Base-by-base conservation (phyloP, 2,113 vertebrate species). In the Aspiorhynchus laticeps region DNA sequence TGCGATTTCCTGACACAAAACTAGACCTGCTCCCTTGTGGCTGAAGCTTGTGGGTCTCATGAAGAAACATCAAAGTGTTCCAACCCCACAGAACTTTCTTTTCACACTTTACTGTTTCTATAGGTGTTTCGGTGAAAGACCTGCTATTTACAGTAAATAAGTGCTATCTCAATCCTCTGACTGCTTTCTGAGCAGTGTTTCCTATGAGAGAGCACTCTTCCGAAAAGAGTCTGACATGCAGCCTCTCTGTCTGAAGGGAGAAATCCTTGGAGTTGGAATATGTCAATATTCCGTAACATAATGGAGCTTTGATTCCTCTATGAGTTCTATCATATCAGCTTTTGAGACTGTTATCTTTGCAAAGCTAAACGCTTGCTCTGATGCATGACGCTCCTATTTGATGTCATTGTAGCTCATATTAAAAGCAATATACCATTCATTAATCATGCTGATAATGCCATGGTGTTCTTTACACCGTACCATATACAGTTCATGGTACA, bases 241-340 rank as follows among this genome's bases (percentile, higher is more conserved):
- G 74, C 38, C 85, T 71, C 26, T 86, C 59, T 86, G 83, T 82
- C 56, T 89, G 53, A 36, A 51, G 67, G 43, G 31, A 87, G 41
- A 84, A 78, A 86, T 86, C 75, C 51, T 75, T 69, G 36, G 48
- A 53, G 74, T 33, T 28, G 75, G 36, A 78, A 78, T 80, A 63
- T 80, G 85, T 80, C 76, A 28, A 36, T 74, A 48, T 67, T 86
- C 80, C 71, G 73, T 86, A 84, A 84, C 65, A 43, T 89, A 87
- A 89, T 89, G 76, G 85, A 26, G 69, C 79, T 83, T 76, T 69
- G 61, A 83, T 69, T 87, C 65, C 73, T 86, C 69, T 24, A 7
- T 33, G 7, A 17, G 19, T 53, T 53, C 51, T 36, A 41, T 15
- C 2, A 38, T 5, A 8, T 36, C 38, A 48, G 4, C 53, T 63